Evolutionary conservation across 2,888 invertebrate species (phyloP).

Genomic region (Drosophila hamatofila): DNA sequence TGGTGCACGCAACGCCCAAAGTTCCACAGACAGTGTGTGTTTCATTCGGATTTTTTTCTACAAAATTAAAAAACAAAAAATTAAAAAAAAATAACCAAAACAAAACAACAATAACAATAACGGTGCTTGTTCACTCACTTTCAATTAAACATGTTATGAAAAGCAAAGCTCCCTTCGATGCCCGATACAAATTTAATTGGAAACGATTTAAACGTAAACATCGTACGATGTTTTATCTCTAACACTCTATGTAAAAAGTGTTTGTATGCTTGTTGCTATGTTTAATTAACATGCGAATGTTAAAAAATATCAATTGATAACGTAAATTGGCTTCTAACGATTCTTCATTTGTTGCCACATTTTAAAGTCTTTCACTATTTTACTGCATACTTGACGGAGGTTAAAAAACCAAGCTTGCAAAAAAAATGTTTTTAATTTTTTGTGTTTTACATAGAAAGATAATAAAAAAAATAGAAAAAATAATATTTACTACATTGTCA

Average conservation of each 20-base stretch:
- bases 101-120: conserved; percentile 3
- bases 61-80: neutral
- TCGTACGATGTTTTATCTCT: conserved; percentile 7
- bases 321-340: conserved; percentile 39
- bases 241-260: conserved; percentile 1
- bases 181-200: neutral
- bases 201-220: conserved; percentile 12
- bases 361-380: conserved; percentile 1
- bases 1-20: conserved; percentile 14
- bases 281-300: conserved; percentile 36
- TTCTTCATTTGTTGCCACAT: conserved; percentile 6
- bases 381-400: conserved; percentile 46
- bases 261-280: conserved; percentile 22
- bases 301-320: conserved; percentile 2
- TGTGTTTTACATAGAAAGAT: neutral
- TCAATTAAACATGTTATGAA: conserved; percentile 32
- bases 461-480: neutral
- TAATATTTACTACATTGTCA: neutral
- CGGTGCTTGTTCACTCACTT: conserved; percentile 12
- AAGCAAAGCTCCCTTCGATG: conserved; percentile 34
- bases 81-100: neutral
- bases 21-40: conserved; percentile 13
- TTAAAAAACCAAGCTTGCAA: neutral
- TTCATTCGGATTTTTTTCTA: conserved; percentile 6
- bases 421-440: too few relatives aligned